Evolutionary conservation across 2,888 invertebrate species (phyloP), one percentile per base, ranked within the genome.

Genomic region (Nasonovia ribisnigri): DNA sequence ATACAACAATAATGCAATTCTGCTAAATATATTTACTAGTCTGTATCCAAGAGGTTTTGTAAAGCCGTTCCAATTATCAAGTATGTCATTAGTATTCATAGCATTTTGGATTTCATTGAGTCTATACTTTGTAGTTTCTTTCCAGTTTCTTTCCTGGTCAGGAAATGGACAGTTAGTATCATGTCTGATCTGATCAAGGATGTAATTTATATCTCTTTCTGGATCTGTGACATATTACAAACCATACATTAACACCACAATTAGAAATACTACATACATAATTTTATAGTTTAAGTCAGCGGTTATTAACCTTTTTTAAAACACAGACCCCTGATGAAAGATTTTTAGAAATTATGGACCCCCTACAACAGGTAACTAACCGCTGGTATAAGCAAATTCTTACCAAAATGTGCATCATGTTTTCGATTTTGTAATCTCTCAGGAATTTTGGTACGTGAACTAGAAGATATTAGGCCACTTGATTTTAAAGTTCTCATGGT

Each of bases 401-500:
- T 67, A n/a, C 67, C 67, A n/a, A 67, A 67, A n/a, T 67, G 67
- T 67, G 13, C 29, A 67, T 67, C 11, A 67, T 67, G 29, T 67
- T 86, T 86, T 42, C 43, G 86, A 42, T 16, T 90, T 5, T 29
- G 2, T 90, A 46, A 46, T 43, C 43, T 90, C 24, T 43, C 46
- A 43, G 16, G 16, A 60, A 29, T 43, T 90, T 43, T 60, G 5
- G 4, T 43, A 5, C 16, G 60, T 26, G 90, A 77, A 36, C 20
- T 16, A n/a, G 77, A 29, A 46, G 24, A 57, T 57, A 57, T 57
- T 57, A 90, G 67, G 16, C 90, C 67, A 90, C 90, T 90, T 29
- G 67, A 20, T 90, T 67, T 90, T 48, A 90, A 48, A n/a, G 67
- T 10, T n/a, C 90, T 90, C 67, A 90, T 90, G 0, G 60, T n/a